Base-by-base conservation (phyloP, 2,888 invertebrate genomes). In the Corythucha ciliata region DNA sequence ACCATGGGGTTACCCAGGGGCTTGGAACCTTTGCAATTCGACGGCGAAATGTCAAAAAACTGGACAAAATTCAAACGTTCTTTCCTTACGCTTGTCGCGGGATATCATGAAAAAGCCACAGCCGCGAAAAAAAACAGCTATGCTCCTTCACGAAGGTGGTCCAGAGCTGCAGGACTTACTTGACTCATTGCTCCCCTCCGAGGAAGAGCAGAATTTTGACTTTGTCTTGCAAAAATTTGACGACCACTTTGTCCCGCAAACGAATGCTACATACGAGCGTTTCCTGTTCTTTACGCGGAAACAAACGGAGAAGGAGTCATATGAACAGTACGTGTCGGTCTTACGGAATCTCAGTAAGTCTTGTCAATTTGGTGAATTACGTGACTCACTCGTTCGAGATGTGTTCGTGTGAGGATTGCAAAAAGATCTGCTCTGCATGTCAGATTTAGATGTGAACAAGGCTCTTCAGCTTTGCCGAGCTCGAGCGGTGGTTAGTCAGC, bases 51-150 rank as follows among this genome's bases (percentile, higher is more conserved):
- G 50, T 41, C 42, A 12, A 21, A 22, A n/a, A 50, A 42, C 21
- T 50, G 50, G 50, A 42, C 24, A 16, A 27, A n/a, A 33, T 50
- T 44, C 18, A 50, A 34, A 42, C 27, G 50, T 8, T 12, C n/a
- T 18, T 50, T 42, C 24, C 33, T 25, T n/a, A 42, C 16, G 22
- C 44, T 32, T 20, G 21, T 50, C 12, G 18, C 5, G 36, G 42
- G 33, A 3, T 44, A 36, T 40, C 16, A 39, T 24, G 37, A 36
- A 6, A 12, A 3, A 6, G 48, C 40, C 14, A 26, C 36, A 5
- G 51, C 34, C 10, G 37, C 25, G 7, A 36, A 32, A 25, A 45
- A 46, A 46, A 22, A 37, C 46, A 14, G 45, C 26, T 3, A 36
- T 46, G 16, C 29, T 51, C 10, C 27, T 51, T 1, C 45, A 46